Conservation (phyloP, 2,797 vertebrate species). For the Argyrosomus regius region DNA sequence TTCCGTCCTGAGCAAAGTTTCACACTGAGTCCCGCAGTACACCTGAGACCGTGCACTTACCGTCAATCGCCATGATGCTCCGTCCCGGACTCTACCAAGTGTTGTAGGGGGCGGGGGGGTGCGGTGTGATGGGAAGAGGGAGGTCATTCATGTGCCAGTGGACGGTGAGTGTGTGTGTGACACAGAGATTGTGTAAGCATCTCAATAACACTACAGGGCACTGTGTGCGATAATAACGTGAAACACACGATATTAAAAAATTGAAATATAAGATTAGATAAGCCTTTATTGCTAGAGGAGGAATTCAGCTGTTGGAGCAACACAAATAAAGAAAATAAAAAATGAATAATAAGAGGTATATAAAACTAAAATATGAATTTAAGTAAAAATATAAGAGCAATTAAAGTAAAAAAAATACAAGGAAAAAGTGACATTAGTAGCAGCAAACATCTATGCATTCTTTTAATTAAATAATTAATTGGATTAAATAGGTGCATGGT, state of each 20-base stretch:
- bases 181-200: conserved; percentile 8
- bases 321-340: background rate
- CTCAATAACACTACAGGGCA: background rate
- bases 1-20: conserved; percentile 69
- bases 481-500: background rate
- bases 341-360: background rate
- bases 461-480: background rate
- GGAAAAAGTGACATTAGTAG: too few relatives aligned
- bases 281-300: background rate
- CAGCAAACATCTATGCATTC: too few relatives aligned
- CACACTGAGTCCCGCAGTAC: conserved; percentile 70
- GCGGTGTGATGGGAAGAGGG: conserved; percentile 50
- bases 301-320: background rate
- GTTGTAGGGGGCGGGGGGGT: conserved; percentile 12
- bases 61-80: conserved; percentile 97
- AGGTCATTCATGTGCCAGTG: conserved; percentile 69
- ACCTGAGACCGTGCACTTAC: conserved; percentile 88
- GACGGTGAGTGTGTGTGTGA: conserved; percentile 18
- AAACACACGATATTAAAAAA: background rate
- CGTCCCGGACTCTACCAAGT: conserved; percentile 88
- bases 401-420: too few relatives aligned
- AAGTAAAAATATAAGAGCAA: too few relatives aligned
- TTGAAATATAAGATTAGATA: background rate
- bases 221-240: background rate
- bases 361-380: rapidly evolving